Percentiles rank a stretch among this genome's conserved stretches.
Evolutionary conservation across 2,888 invertebrate genomes (phyloP).

Genomic region (Autographa gamma): DNA sequence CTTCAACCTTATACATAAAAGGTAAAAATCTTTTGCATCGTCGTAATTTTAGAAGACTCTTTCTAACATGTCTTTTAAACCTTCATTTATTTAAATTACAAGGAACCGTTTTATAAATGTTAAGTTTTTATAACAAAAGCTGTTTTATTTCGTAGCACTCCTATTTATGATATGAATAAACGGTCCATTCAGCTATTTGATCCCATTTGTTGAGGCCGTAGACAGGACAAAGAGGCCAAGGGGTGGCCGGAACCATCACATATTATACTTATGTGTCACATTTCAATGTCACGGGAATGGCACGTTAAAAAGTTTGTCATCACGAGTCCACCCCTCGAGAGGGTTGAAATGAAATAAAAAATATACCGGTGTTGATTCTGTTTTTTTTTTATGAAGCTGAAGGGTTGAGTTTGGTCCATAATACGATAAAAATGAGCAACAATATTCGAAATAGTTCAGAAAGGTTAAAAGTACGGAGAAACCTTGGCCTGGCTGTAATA

Average conservation of each 20-base stretch:
- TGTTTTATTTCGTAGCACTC: constrained; percentile 21
- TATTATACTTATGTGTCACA: constrained; percentile 56
- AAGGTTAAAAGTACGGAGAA: constrained; percentile 20
- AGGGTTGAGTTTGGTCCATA: constrained; percentile 43
- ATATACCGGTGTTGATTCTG: constrained; percentile 48
- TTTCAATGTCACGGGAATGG: constrained; percentile 55
- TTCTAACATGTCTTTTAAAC: background rate
- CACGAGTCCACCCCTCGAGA: constrained; percentile 53
- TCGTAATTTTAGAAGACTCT: background rate
- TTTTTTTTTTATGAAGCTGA: constrained; percentile 20
- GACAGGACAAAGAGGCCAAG: constrained; percentile 41
- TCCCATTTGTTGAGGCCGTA: constrained; percentile 33
- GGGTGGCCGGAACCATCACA: constrained; percentile 54
- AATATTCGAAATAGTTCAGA: constrained; percentile 16
- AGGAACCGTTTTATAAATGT: constrained; percentile 5
- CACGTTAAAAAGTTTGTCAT: constrained; percentile 59
- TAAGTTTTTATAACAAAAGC: constrained; percentile 14
- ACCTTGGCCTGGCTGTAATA: constrained; percentile 7
- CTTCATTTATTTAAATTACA: background rate
- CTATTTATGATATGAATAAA: constrained; percentile 28
- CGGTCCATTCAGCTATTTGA: constrained; percentile 30
- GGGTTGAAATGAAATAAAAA: constrained; percentile 59
- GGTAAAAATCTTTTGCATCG: background rate
- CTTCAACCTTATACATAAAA: background rate
- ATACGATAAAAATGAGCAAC: constrained; percentile 27